Percentiles rank a stretch among this genome's conserved stretches.
These are phyloP conservation scores for Brotula barbata DNA, from an alignment of 2,797 vertebrate genomes.

Conservation along the genomic window DNA sequence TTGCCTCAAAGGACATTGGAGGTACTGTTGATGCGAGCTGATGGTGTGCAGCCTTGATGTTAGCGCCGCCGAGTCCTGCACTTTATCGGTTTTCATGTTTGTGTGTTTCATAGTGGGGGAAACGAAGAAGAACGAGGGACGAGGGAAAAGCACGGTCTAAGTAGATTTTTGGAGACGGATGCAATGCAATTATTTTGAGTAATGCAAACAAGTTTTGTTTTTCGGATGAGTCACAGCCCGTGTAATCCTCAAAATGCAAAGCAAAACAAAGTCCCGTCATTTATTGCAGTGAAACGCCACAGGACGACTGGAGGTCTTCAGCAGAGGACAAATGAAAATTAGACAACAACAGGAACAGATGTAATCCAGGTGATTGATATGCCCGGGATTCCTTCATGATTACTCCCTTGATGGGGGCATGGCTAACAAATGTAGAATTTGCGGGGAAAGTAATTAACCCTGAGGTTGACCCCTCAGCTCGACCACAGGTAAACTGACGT, in stretches of 20 bases:
- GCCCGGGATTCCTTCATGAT: conserved; percentile 19
- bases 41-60: conserved; percentile 35
- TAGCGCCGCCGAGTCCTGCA: conserved; percentile 22
- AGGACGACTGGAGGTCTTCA: conserved; percentile 20
- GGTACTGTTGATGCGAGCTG: conserved; percentile 48
- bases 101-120: conserved; percentile 26
- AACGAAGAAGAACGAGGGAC: conserved; percentile 3
- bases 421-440: not conserved
- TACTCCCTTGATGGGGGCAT: not conserved
- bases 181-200: conserved; percentile 54
- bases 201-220: conserved; percentile 56
- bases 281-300: conserved; percentile 17
- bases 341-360: conserved; percentile 21
- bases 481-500: too few relatives aligned
- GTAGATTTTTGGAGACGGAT: conserved; percentile 43
- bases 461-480: too few relatives aligned
- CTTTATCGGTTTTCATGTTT: conserved; percentile 56
- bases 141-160: conserved; percentile 30
- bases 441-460: not conserved
- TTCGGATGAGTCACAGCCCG: conserved; percentile 33
- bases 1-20: conserved; percentile 31
- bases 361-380: conserved; percentile 44
- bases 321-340: conserved; percentile 26
- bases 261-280: conserved; percentile 44
- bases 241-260: conserved; percentile 32